Base-by-base conservation (phyloP, 2,888 invertebrate genomes). In the Psococerastis gibbosa region DNA sequence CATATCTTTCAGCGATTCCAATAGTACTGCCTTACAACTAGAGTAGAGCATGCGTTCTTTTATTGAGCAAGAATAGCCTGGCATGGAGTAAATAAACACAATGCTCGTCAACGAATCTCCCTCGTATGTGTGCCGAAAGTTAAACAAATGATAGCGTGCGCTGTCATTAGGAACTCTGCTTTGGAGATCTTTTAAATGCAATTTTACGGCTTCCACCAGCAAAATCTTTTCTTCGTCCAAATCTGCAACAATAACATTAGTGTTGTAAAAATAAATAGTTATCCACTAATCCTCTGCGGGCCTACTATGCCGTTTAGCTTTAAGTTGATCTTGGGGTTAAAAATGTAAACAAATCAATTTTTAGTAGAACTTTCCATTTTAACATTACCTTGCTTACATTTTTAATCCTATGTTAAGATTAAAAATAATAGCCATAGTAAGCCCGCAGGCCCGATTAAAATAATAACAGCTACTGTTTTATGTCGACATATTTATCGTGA, bases 11-110 rank as follows among this genome's bases (percentile, higher is more conserved):
- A 95, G 76, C 15, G 77, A 74, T 49, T 85, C 82, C 43, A 92
- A 67, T 50, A 98, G 75, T 15, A 91, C 87, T 47, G 78, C 84
- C 63, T 95, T 97, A 64, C 95, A 95, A 56, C 94, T 94, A 1
- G 97, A 95, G 63, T 97, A 98, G 59, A 98, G 68, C 98, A 98
- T 99, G 52, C 95, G 70, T 60, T 98, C 97, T 57, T 91, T 95
- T 53, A 99, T 89, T 49, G 91, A 80, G 61, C 91, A 92, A 48
- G 71, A 80, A 61, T 92, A 94, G 3, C 95, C 94, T 3, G 98
- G 97, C 85, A 98, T 92, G 6, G 95, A 92, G 65, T 98, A 98
- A 56, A 98, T 85, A 63, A 98, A 98, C 48, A 98, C 88, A 61
- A 77, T 74, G 56, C 78, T 82, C 57, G 91, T 83, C 59, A 79